phyloP scores from a whole-genome alignment of 2,888 invertebrate genomes.

The Glaucopsyche alexis region DNA sequence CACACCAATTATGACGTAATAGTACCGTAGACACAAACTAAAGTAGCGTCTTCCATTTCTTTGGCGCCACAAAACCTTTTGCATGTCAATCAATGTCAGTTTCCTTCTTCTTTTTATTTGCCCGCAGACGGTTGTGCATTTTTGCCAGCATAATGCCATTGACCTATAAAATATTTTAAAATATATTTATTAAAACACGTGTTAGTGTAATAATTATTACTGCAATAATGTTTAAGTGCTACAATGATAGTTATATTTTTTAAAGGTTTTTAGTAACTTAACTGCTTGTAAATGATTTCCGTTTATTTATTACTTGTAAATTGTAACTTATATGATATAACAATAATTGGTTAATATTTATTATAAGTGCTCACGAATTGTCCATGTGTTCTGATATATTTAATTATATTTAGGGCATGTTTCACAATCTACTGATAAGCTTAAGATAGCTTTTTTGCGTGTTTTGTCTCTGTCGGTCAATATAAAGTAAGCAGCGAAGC shows the following conservation, averaged over 20 bases:
- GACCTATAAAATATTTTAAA: conserved; percentile 1
- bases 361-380: not conserved
- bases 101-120: conserved; percentile 12
- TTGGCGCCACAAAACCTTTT: conserved; percentile 17
- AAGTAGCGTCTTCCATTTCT: not conserved
- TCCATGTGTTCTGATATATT: no score
- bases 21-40: not conserved
- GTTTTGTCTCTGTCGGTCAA: no score
- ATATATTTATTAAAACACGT: not conserved
- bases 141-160: not conserved
- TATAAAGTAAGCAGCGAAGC: no score
- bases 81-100: conserved; percentile 24
- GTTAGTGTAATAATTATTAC: not conserved
- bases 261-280: not conserved
- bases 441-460: no score
- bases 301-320: not conserved
- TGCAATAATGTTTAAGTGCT: not conserved
- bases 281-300: not conserved
- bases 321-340: not conserved
- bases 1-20: conserved; percentile 19
- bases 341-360: not conserved
- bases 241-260: not conserved
- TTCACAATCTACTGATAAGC: no score
- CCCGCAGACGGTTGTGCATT: not conserved
- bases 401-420: no score